phyloP scores from a whole-genome alignment of 1,140 invertebrate genomes.

The Nephotettix cincticeps region DNA sequence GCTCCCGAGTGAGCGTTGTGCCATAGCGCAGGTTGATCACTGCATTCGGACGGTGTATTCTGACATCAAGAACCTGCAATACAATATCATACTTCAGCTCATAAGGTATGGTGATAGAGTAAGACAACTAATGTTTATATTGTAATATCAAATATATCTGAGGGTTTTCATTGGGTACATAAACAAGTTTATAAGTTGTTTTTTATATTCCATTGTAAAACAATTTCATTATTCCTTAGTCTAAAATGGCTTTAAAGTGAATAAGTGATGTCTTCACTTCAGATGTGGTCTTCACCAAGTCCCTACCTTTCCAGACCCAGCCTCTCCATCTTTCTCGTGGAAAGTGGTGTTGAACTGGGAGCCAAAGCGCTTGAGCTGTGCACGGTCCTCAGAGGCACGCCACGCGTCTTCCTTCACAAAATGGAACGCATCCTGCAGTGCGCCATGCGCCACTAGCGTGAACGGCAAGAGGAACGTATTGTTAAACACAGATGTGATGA shows the following conservation, averaged over 20 bases:
- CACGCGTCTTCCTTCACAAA: constrained; percentile 91
- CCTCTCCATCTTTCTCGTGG: constrained; percentile 74
- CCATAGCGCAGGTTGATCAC: constrained; percentile 86
- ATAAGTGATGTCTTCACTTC: too few species aligned
- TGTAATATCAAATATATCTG: too few species aligned
- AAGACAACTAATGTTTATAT: too few species aligned
- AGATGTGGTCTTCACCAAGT: too few species aligned
- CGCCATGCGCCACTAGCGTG: constrained; percentile 84
- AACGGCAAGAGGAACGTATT: constrained; percentile 85
- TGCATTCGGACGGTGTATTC: constrained; percentile 79
- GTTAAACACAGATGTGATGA: constrained; percentile 93
- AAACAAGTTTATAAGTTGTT: too few species aligned
- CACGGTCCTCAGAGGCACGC: constrained; percentile 83
- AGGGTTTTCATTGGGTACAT: neutral
- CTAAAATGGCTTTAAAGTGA: too few species aligned
- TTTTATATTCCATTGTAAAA: too few species aligned
- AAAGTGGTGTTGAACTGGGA: constrained; percentile 92
- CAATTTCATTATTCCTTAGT: too few species aligned
- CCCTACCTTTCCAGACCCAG: constrained; percentile 41
- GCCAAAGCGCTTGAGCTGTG: constrained; percentile 82
- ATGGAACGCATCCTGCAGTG: constrained; percentile 90
- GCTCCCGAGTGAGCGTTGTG: constrained; percentile 84
- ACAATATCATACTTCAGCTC: neutral
- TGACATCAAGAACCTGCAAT: constrained; percentile 66
- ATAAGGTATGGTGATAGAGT: too few species aligned